phyloP scores from a whole-genome alignment of 2,113 vertebrate genomes.

The Gasterosteus nipponicus region DNA sequence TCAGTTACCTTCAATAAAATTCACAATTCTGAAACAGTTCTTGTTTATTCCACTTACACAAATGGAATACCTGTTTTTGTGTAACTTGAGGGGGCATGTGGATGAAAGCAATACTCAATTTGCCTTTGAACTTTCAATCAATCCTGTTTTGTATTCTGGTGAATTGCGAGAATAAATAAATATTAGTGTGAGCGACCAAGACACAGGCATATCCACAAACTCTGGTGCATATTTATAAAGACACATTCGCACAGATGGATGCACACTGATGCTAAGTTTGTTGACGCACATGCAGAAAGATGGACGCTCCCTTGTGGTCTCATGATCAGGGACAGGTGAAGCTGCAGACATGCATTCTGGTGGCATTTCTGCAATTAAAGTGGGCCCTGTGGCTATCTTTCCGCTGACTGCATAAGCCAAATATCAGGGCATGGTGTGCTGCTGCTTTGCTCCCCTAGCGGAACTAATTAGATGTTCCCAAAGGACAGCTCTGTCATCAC shows the following conservation, averaged over 20 bases:
- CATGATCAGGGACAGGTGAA: slow-evolving; percentile 71
- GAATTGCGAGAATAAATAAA: slow-evolving; percentile 43
- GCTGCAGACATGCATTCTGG: slow-evolving; percentile 69
- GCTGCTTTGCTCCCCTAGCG: slow-evolving; percentile 78
- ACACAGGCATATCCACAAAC: slow-evolving; percentile 35
- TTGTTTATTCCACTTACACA: background rate
- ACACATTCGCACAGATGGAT: slow-evolving; percentile 48
- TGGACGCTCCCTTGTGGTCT: slow-evolving; percentile 56
- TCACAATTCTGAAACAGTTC: background rate
- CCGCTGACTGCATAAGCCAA: slow-evolving; percentile 75
- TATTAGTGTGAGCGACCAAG: slow-evolving; percentile 31
- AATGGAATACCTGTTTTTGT: background rate
- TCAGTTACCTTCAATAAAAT: background rate
- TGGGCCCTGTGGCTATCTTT: slow-evolving; percentile 75
- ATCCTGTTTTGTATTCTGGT: slow-evolving; percentile 9
- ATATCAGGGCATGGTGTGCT: slow-evolving; percentile 75
- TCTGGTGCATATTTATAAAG: slow-evolving; percentile 5
- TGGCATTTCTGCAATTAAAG: slow-evolving; percentile 82
- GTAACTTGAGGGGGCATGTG: background rate
- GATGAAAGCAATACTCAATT: background rate
- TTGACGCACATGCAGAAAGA: slow-evolving; percentile 42
- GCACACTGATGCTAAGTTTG: slow-evolving; percentile 29
- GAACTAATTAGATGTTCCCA: slow-evolving; percentile 82
- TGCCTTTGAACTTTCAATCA: slow-evolving; percentile 21
- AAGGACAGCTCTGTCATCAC: slow-evolving; percentile 79